These are phyloP conservation scores for Drosophila paracracens DNA, from an alignment of 2,888 invertebrate genomes.

Conservation along the genomic window DNA sequence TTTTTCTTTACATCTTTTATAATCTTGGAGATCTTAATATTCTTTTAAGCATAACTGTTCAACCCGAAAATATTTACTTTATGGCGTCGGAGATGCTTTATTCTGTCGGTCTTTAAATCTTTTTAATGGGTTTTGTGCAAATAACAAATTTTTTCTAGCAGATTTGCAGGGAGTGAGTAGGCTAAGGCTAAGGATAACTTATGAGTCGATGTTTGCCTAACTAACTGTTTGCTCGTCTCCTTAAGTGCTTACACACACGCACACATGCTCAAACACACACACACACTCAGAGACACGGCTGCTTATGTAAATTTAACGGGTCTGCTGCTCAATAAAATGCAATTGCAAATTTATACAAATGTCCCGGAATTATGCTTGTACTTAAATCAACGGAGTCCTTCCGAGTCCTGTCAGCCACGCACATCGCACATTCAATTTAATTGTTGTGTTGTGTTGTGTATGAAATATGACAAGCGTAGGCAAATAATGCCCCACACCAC, in stretches of 20 bases:
- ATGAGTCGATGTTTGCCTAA: slow-evolving; percentile 24
- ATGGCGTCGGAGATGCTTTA: not conserved
- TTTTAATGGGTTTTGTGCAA: too few species aligned
- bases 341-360: slow-evolving; percentile 77
- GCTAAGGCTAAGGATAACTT: slow-evolving; percentile 13
- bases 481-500: slow-evolving; percentile 52
- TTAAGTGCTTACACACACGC: slow-evolving; percentile 14
- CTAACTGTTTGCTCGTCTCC: slow-evolving; percentile 3
- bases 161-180: not conserved
- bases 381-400: slow-evolving; percentile 49
- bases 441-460: slow-evolving; percentile 57
- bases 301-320: slow-evolving; percentile 67
- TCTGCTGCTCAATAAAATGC: slow-evolving; percentile 70
- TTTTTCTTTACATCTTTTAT: not conserved
- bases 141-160: not conserved
- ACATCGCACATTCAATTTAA: slow-evolving; percentile 67
- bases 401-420: slow-evolving; percentile 31
- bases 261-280: not conserved
- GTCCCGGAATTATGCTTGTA: slow-evolving; percentile 65
- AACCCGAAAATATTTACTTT: not conserved
- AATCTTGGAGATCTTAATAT: not conserved
- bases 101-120: not conserved
- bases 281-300: not conserved
- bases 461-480: slow-evolving; percentile 66
- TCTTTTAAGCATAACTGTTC: not conserved